phyloP scores from a whole-genome alignment of 30 jellyfish, hydroid and myxozoan genomes.

The Turritopsis rubra region DNA sequence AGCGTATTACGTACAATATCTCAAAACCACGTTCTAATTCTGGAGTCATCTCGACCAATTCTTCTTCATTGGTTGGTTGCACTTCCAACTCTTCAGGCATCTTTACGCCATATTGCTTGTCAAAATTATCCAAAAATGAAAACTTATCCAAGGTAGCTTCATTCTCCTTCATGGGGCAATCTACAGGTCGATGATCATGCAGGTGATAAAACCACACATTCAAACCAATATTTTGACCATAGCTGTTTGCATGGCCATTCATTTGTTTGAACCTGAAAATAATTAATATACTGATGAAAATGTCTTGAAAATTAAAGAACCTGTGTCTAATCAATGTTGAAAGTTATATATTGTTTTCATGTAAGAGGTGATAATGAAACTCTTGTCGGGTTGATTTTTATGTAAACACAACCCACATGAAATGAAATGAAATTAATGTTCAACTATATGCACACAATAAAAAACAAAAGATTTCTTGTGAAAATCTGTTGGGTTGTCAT shows the following conservation, averaged over 20 bases:
- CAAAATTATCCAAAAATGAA: neutral
- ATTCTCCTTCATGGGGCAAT: neutral
- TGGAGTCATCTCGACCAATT: neutral
- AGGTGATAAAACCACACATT: conserved; percentile 12
- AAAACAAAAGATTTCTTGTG: too few relatives aligned
- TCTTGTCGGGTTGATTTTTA: too few relatives aligned
- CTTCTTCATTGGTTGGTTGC: neutral
- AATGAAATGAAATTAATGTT: too few relatives aligned
- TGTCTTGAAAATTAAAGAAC: neutral
- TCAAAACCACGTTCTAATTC: neutral
- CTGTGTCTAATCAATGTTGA: too few relatives aligned
- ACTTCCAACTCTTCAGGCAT: neutral
- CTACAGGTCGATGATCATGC: conserved; percentile 6
- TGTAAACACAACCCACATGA: too few relatives aligned
- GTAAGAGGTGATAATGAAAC: neutral
- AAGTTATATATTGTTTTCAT: neutral
- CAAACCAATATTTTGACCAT: conserved; percentile 15
- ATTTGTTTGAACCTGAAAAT: conserved; percentile 16
- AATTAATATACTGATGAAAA: neutral
- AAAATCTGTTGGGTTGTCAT: too few relatives aligned
- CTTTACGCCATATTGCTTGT: neutral
- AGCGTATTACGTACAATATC: neutral
- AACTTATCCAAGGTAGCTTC: neutral
- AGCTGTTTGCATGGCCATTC: conserved; percentile 10
- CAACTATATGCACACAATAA: too few relatives aligned